Percentiles rank a stretch among this genome's conserved stretches.
Conservation (phyloP, 37 sponge, comb jelly and placozoan species). For the Halisarca cf. caerulea region DNA sequence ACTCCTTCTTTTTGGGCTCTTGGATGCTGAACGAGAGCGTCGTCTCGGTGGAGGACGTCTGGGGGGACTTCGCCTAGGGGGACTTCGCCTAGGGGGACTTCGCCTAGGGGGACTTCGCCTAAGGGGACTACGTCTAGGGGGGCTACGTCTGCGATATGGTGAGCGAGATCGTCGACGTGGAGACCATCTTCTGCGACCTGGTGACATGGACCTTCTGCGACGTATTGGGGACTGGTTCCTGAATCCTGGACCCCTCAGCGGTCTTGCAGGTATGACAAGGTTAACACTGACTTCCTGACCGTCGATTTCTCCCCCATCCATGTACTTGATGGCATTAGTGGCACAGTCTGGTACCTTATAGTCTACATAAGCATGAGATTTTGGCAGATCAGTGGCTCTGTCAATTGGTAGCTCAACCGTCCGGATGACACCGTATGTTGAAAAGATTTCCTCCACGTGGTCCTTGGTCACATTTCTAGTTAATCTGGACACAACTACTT, state of each 20-base stretch:
- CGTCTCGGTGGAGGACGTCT: not conserved
- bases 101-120: slow-evolving; percentile 14
- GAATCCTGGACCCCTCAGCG: not conserved
- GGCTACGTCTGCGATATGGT: not conserved
- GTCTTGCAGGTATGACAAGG: slow-evolving; percentile 62
- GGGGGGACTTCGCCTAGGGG: slow-evolving; percentile 23
- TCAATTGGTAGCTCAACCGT: slow-evolving; percentile 78
- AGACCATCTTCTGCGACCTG: slow-evolving; percentile 29
- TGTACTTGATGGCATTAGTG: slow-evolving; percentile 61
- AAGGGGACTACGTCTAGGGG: slow-evolving; percentile 3
- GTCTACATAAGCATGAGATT: slow-evolving; percentile 84
- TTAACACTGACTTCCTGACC: slow-evolving; percentile 66
- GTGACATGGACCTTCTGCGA: slow-evolving; percentile 19
- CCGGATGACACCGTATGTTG: slow-evolving; percentile 68
- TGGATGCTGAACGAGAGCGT: slow-evolving; percentile 23
- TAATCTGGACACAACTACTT: slow-evolving; percentile 69
- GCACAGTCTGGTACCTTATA: slow-evolving; percentile 63
- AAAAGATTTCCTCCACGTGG: slow-evolving; percentile 84
- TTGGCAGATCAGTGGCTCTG: slow-evolving; percentile 53
- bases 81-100: slow-evolving; percentile 2
- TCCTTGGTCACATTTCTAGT: slow-evolving; percentile 78
- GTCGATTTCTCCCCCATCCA: slow-evolving; percentile 86
- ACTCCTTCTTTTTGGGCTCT: slow-evolving; percentile 25
- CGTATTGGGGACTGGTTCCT: not conserved
- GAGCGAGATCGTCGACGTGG: slow-evolving; percentile 11